Evolutionary conservation across 2,888 invertebrate species (phyloP).

Genomic region (Melikaiella ostensackeni): DNA sequence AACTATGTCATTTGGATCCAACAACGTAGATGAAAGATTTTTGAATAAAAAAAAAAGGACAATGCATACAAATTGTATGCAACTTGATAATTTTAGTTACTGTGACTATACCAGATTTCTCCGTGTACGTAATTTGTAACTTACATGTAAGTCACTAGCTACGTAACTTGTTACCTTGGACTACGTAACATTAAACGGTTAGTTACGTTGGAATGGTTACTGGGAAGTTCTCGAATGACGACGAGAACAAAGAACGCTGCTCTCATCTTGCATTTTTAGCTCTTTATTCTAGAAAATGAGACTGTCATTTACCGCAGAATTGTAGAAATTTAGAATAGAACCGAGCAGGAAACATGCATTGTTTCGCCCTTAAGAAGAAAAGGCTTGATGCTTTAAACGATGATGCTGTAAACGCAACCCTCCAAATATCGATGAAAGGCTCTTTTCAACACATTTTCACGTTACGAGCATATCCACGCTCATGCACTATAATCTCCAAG

Average conservation of each 20-base stretch:
- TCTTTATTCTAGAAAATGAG: slow-evolving; percentile 20
- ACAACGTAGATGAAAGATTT: too few relatives aligned
- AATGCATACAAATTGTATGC: too few relatives aligned
- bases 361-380: slow-evolving; percentile 17
- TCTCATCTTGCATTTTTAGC: slow-evolving; percentile 24
- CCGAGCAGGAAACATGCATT: slow-evolving; percentile 25
- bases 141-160: too few relatives aligned
- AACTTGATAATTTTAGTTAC: too few relatives aligned
- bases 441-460: neutral
- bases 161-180: too few relatives aligned
- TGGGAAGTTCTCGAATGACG: neutral
- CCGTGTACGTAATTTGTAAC: too few relatives aligned
- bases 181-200: too few relatives aligned
- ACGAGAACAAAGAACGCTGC: slow-evolving; percentile 6
- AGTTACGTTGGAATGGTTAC: too few relatives aligned
- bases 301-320: slow-evolving; percentile 32
- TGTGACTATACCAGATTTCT: too few relatives aligned
- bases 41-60: too few relatives aligned
- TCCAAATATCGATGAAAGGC: slow-evolving; percentile 20
- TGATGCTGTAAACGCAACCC: slow-evolving; percentile 23
- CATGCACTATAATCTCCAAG: neutral
- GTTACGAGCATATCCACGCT: neutral
- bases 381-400: neutral
- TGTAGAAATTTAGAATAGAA: slow-evolving; percentile 33
- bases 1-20: too few relatives aligned